Evolutionary conservation across 2,888 invertebrate genomes (phyloP).

Genomic region (Napeogenes sylphis): DNA sequence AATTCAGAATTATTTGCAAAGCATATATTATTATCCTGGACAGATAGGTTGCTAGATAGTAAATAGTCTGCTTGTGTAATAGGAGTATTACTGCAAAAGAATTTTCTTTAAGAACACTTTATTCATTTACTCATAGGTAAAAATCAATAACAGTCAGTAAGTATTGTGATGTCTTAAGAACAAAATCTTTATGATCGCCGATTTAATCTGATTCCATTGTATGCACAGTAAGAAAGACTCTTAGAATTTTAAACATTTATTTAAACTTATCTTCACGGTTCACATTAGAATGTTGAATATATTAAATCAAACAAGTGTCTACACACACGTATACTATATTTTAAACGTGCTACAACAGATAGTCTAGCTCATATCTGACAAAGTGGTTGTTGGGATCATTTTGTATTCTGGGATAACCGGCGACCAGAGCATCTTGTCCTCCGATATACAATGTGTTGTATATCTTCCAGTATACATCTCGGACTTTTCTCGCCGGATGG

Average conservation of each 20-base stretch:
- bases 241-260: slow-evolving; percentile 5
- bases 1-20: too few species aligned
- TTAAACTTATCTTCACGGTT: not conserved
- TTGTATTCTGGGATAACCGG: slow-evolving; percentile 97
- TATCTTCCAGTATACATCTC: slow-evolving; percentile 99
- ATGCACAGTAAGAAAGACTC: not conserved
- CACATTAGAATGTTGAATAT: slow-evolving; percentile 22
- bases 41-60: too few species aligned
- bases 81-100: too few species aligned
- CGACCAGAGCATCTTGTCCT: slow-evolving; percentile 97
- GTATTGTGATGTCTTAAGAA: too few species aligned
- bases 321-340: slow-evolving; percentile 30
- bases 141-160: too few species aligned
- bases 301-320: slow-evolving; percentile 19
- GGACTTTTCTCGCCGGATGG: slow-evolving; percentile 98
- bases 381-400: slow-evolving; percentile 97
- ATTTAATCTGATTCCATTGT: too few species aligned
- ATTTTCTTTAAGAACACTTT: too few species aligned
- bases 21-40: too few species aligned
- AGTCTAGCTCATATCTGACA: slow-evolving; percentile 95
- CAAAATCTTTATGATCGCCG: too few species aligned
- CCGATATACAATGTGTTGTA: slow-evolving; percentile 99
- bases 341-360: slow-evolving; percentile 82
- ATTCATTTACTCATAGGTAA: too few species aligned
- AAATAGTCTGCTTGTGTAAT: too few species aligned